Evolutionary conservation across 2,888 invertebrate species (phyloP).

Genomic region (Sinotaia quadrata): DNA sequence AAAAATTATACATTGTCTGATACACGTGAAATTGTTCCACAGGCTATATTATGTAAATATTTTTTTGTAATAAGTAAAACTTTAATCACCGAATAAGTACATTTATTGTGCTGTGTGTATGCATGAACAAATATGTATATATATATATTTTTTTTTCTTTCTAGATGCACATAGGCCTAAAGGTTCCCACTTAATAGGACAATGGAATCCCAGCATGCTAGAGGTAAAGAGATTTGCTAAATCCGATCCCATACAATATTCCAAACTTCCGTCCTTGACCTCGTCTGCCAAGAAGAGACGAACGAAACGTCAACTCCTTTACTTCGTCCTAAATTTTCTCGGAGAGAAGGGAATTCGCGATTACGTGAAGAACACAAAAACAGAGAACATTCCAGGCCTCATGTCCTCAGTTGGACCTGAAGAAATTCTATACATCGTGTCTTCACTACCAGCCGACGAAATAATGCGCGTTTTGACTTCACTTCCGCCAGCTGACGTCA

Average conservation of each 20-base stretch:
- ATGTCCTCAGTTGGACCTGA: slow-evolving; percentile 20
- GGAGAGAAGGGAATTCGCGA: slow-evolving; percentile 18
- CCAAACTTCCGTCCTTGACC: too few species aligned
- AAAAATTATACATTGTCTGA: too few species aligned
- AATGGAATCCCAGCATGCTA: too few species aligned
- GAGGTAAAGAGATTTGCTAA: background rate
- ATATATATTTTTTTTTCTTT: background rate
- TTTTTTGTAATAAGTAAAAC: too few species aligned
- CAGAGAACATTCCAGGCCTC: slow-evolving; percentile 23
- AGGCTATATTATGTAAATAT: too few species aligned
- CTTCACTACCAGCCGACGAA: slow-evolving; percentile 4
- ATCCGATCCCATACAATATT: background rate
- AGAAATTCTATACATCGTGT: slow-evolving; percentile 27
- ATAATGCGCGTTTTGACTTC: slow-evolving; percentile 27
- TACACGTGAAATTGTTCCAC: too few species aligned
- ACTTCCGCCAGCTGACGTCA: slow-evolving; percentile 13
- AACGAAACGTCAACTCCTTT: slow-evolving; percentile 15
- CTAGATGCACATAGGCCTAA: background rate
- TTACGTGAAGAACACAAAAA: slow-evolving; percentile 24
- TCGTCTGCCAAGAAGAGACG: background rate
- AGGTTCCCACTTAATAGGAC: background rate
- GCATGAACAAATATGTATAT: too few species aligned
- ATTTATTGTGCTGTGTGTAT: too few species aligned
- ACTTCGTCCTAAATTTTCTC: slow-evolving; percentile 24
- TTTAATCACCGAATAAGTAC: too few species aligned